phyloP scores from a whole-genome alignment of 2,888 invertebrate genomes.

The Agrotis clavis region DNA sequence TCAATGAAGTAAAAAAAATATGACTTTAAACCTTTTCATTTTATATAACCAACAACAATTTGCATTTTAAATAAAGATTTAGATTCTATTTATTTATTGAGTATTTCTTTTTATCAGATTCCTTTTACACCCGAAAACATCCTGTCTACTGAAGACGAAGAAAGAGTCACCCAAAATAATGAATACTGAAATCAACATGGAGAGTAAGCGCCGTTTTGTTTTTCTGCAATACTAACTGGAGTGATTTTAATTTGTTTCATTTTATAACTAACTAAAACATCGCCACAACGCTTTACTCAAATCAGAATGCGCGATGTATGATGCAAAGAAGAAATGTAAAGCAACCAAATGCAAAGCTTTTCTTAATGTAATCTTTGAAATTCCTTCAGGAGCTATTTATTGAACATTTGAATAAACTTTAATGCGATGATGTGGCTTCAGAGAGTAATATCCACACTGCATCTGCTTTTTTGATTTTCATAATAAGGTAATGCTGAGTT shows the following conservation, averaged over 20 bases:
- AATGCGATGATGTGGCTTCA: slow-evolving; percentile 21
- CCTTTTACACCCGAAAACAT: too few species aligned
- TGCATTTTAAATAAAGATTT: too few species aligned
- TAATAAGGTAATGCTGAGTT: neutral
- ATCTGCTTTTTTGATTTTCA: slow-evolving; percentile 12
- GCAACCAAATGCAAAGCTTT: slow-evolving; percentile 4
- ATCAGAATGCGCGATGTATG: neutral
- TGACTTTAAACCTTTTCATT: too few species aligned
- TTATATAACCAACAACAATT: too few species aligned
- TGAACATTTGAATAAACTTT: slow-evolving; percentile 43
- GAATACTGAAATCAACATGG: slow-evolving; percentile 25
- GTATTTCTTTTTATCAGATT: neutral
- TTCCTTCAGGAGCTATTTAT: slow-evolving; percentile 19
- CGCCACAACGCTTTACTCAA: slow-evolving; percentile 1
- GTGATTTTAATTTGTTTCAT: neutral
- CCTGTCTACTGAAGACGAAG: slow-evolving; percentile 14
- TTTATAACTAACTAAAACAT: slow-evolving; percentile 1
- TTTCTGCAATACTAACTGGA: slow-evolving; percentile 1
- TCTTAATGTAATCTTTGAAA: slow-evolving; percentile 20
- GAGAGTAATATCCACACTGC: slow-evolving; percentile 18
- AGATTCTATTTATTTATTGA: too few species aligned
- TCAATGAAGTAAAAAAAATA: too few species aligned
- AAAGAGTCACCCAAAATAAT: slow-evolving; percentile 13
- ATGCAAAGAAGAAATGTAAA: slow-evolving; percentile 1
- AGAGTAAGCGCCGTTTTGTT: slow-evolving; percentile 23